Evolutionary conservation across 2,797 vertebrate species (phyloP), one percentile per base, ranked within the genome.

Genomic region (Cossypha polioptera): DNA sequence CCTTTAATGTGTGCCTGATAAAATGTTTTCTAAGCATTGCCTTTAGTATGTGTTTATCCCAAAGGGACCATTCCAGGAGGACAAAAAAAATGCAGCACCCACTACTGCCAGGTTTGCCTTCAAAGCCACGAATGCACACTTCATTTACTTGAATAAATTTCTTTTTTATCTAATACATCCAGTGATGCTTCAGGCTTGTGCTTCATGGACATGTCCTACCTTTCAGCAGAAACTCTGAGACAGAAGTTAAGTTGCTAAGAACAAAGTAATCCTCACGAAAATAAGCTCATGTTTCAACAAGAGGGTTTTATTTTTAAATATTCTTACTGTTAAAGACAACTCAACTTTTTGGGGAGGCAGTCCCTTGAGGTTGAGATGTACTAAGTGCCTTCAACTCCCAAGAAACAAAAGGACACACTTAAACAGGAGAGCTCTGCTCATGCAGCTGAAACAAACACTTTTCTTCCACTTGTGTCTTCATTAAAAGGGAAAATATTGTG

Each of bases 111-210:
- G 96, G 96, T 97, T 97, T 97, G 94, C 91, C 96, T 97, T 97
- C 94, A 95, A 96, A 96, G 97, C 88, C 95, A 95, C 25, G 82
- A 96, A 87, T 14, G 29, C 51, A 81, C 85, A 88, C 80, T 96
- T 95, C 94, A 93, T 95, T 97, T 95, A 95, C 95, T 95, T 95
- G 96, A 95, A 97, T 97, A 96, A 93, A 96, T 98, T 98, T 97
- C 77, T 80, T 95, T 97, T 97, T 96, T 96, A 95, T 97, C 97
- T 96, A 97, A 96, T 96, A 88, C 63, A 97, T 95, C 95, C 97
- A 97, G 96, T 81, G 96, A 95, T 96, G 96, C 97, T 98, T 93
- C 94, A 92, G 96, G 97, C 97, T 97, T 87, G 45, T 91, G 66
- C 92, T 89, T 77, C 58, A 94, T 59, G 86, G 95, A 94, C 62